phyloP scores from a whole-genome alignment of 1,140 invertebrate species.

The Drosophila tsacasi region DNA sequence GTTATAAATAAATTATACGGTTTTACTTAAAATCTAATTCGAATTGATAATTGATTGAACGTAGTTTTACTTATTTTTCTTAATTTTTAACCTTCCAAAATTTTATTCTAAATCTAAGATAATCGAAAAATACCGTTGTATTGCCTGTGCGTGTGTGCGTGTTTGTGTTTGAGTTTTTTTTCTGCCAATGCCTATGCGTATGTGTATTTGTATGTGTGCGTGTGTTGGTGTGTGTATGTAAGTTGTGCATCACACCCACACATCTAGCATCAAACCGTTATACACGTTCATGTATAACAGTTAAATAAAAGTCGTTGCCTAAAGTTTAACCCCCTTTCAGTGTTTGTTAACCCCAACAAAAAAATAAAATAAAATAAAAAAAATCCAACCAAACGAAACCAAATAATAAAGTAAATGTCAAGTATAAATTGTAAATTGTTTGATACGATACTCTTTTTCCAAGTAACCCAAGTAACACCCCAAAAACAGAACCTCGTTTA shows the following conservation, averaged over 20 bases:
- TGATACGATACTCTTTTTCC: conserved; percentile 23
- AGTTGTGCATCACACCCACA: conserved; percentile 28
- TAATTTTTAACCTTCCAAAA: conserved; percentile 1
- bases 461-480: conserved; percentile 12
- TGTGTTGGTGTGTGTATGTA: conserved; percentile 35
- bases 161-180: conserved; percentile 44
- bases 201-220: conserved; percentile 36
- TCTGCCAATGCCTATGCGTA: conserved; percentile 37
- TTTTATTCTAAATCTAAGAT: conserved; percentile 25
- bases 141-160: conserved; percentile 59
- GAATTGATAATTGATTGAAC: conserved; percentile 25
- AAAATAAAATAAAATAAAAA: not conserved
- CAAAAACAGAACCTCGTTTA: conserved; percentile 15
- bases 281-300: conserved; percentile 30
- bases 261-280: conserved; percentile 39
- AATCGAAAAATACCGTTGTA: conserved; percentile 24
- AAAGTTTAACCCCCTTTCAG: conserved; percentile 22
- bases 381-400: conserved; percentile 13
- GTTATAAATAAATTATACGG: conserved; percentile 29
- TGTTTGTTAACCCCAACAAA: conserved; percentile 24
- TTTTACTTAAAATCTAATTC: conserved; percentile 22
- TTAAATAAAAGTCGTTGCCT: conserved; percentile 42
- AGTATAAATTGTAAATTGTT: conserved; percentile 42
- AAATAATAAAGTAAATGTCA: conserved; percentile 27
- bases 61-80: conserved; percentile 25